phyloP scores from a whole-genome alignment of 2,888 invertebrate species.

The Ophioninae sp. region DNA sequence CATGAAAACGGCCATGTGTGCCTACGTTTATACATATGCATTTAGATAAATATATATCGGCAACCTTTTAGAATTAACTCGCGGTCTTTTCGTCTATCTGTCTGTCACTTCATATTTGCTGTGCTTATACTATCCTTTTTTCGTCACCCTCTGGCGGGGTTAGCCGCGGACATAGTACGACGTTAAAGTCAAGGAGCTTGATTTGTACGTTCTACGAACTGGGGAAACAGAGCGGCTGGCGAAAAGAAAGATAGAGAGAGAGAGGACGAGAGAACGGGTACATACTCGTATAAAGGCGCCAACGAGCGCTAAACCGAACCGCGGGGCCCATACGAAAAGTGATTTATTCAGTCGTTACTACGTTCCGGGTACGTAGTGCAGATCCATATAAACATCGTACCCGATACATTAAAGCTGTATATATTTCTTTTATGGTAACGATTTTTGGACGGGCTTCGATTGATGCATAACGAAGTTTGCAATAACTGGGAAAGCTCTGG shows the following conservation, averaged over 20 bases:
- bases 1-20: neutral
- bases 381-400: conserved; percentile 3
- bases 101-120: conserved; percentile 39
- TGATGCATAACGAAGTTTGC: neutral
- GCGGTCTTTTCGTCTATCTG: conserved; percentile 27
- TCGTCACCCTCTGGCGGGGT: conserved; percentile 15
- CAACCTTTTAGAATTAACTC: conserved; percentile 41
- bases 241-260: neutral
- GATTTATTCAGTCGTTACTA: conserved; percentile 51
- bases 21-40: neutral
- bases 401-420: conserved; percentile 4
- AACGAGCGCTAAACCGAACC: conserved; percentile 34
- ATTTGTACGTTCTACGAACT: conserved; percentile 63
- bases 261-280: conserved; percentile 5
- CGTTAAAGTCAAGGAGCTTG: conserved; percentile 59
- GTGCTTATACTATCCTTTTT: conserved; percentile 33
- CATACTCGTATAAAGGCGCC: conserved; percentile 30
- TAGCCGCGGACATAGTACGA: conserved; percentile 52
- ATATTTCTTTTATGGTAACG: neutral
- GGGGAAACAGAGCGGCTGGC: conserved; percentile 19
- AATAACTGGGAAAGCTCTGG: neutral
- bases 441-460: neutral
- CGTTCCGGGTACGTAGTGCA: conserved; percentile 33
- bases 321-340: conserved; percentile 44
- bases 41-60: conserved; percentile 18